Evolutionary conservation across 2,888 invertebrate species (phyloP), one percentile per base, ranked within the genome.

Genomic region (Strigamia transsilvanica): DNA sequence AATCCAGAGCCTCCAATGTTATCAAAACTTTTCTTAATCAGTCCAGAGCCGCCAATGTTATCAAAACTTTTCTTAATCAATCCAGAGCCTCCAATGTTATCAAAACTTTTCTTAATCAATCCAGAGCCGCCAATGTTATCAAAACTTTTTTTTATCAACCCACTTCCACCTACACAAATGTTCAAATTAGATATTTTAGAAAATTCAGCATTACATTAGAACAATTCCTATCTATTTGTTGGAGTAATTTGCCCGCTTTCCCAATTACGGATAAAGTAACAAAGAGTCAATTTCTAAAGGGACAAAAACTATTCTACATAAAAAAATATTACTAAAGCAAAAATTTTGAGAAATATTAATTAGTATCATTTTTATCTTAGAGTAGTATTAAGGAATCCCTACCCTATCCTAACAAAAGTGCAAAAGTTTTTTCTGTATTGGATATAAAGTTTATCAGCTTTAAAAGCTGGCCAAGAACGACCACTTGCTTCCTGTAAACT

Each of bases 21-120:
- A 12, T 73, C 73, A 7, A 73, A 73, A 73, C 73, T 73, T 32
- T 73, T 73, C 32, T 73, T 73, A 12, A 73, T 73, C 32, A 73
- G 10, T 73, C 73, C 73, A 1, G 73, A 73, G 15, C 73, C 73
- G 27, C 73, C 73, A 32, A 73, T 73, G 32, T 32, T 73, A 73
- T 73, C 73, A 13, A 73, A 73, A n/a, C 73, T 73, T 32, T 73
- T 73, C n/a, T 73, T 73, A n/a, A 73, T 73, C 32, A 73, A 32
- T 27, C 73, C 73, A 4, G 73, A 73, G 0, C 73, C 73, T 1
- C 73, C 73, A 32, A 73, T 73, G 7, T 32, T 73, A 27, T 73
- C 32, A 32, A 73, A 73, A 27, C 73, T 73, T n/a, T 73, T 73
- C 32, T 73, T 73, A 7, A 73, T 73, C 15, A 73, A 12, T 73